Evolutionary conservation across 1,140 invertebrate species (phyloP).

Genomic region (Drosophila truncata): DNA sequence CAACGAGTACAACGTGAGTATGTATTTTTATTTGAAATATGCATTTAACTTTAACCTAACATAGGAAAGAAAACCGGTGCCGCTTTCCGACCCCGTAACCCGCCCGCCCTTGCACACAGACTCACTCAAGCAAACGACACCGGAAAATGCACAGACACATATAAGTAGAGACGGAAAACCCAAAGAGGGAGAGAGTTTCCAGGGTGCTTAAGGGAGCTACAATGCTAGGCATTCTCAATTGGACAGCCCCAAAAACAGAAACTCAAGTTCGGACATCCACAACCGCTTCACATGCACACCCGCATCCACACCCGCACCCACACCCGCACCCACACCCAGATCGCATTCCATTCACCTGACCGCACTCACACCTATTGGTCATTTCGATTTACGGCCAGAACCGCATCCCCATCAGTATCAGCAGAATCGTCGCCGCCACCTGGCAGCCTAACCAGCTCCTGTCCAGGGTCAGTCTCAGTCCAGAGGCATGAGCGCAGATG

Average conservation of each 20-base stretch:
- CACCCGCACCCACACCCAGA: constrained; percentile 6
- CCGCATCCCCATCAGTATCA: constrained; percentile 31
- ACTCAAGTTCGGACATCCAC: constrained; percentile 13
- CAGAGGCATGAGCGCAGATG: constrained; percentile 48
- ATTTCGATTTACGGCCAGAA: constrained; percentile 31
- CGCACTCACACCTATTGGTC: constrained; percentile 17
- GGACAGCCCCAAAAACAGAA: constrained; percentile 38
- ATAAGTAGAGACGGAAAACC: background rate
- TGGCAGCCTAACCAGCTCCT: constrained; percentile 21
- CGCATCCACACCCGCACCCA: background rate
- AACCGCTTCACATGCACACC: background rate
- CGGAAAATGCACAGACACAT: constrained; percentile 38
- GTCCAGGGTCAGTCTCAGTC: background rate
- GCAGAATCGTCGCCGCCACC: constrained; percentile 18
- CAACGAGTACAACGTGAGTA: constrained; percentile 37
- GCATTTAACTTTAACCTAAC: constrained; percentile 40
- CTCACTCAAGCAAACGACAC: constrained; percentile 32
- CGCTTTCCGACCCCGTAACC: constrained; percentile 70
- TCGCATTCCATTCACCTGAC: constrained; percentile 10
- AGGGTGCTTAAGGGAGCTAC: background rate
- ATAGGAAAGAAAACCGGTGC: constrained; percentile 51
- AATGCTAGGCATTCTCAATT: constrained; percentile 72
- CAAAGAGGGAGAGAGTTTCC: constrained; percentile 3
- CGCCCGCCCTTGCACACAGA: constrained; percentile 49
- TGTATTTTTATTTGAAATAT: constrained; percentile 45